Evolutionary conservation across 1,140 invertebrate genomes (phyloP), one percentile per base, ranked within the genome.

Genomic region (Drosophila guanche): DNA sequence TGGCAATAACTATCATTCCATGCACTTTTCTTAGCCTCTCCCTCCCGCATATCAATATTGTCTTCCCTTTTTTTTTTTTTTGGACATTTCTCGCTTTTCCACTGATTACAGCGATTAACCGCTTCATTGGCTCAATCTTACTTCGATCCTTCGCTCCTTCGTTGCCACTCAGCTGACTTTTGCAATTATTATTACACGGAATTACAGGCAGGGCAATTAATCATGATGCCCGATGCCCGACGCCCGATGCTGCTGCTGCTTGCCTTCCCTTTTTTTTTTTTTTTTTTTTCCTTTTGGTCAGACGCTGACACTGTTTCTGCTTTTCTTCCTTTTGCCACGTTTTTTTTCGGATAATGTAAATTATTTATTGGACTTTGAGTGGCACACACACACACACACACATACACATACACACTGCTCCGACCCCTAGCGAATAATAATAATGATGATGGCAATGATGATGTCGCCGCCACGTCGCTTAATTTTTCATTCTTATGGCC

Each of bases 331-430:
- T 14, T 33, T n/a, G n/a, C n/a, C n/a, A n/a, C n/a, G n/a, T n/a
- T 7, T 40, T 45, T n/a, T 5, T 47, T 37, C 33, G 51, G 52
- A 76, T 69, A 79, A 76, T 85, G 53, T 62, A 55, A 72, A 86
- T 86, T 80, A 86, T 85, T 85, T 85, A 86, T 86, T 76, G 78
- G 79, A 66, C 77, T 68, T 68, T 68, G 65, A 68, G 65, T 68
- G 59, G 68, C 74, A 63, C 68, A 47, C 40, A 53, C 48, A 65
- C 29, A 27, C 16, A 5, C 20, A 25, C 16, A 5, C 20, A 25
- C 74, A 63, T 22, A 27, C 16, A 5, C 20, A 25, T 22, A 27
- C 16, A 5, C 20, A 25, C 16, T 20, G 16, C 20, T 55, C 5
- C 3, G 37, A 12, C 40, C 23, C 3, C 29, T 40, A 40, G 48